A percentile compares a stretch with the other conserved stretches of the same genome.
Conservation (phyloP, 2,888 invertebrate genomes). For the Microchrysa polita region DNA sequence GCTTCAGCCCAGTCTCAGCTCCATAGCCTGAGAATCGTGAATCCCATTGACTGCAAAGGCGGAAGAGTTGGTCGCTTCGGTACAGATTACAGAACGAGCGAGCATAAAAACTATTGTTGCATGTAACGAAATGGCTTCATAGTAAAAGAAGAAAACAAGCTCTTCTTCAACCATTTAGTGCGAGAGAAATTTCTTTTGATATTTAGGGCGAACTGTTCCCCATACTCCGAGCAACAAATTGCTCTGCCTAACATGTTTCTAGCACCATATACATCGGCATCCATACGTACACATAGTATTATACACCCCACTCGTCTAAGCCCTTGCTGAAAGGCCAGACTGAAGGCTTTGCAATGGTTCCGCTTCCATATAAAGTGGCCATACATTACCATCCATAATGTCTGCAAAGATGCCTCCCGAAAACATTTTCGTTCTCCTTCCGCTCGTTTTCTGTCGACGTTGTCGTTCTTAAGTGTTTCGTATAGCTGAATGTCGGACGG, state of each 20-base stretch:
- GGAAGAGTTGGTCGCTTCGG: not conserved
- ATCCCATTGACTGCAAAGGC: not conserved
- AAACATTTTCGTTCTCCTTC: slow-evolving; percentile 31
- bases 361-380: slow-evolving; percentile 42
- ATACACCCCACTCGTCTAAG: too few species aligned
- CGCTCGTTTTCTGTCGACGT: slow-evolving; percentile 1
- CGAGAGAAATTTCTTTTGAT: slow-evolving; percentile 16
- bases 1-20: not conserved
- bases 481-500: not conserved
- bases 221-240: slow-evolving; percentile 17
- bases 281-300: too few species aligned
- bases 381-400: slow-evolving; percentile 40
- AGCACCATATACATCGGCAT: not conserved
- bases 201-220: slow-evolving; percentile 7
- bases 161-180: slow-evolving; percentile 22
- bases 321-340: not conserved
- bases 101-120: slow-evolving; percentile 29
- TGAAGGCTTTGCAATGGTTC: slow-evolving; percentile 21
- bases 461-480: slow-evolving; percentile 5
- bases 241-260: not conserved
- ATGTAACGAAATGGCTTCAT: slow-evolving; percentile 25
- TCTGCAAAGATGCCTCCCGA: slow-evolving; percentile 28
- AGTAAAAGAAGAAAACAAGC: slow-evolving; percentile 3
- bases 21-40: not conserved
- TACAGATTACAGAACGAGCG: too few species aligned